A percentile compares a stretch with the other conserved stretches of the same genome.
Conservation (phyloP, 2,888 invertebrate species). For the Noctua janthina region DNA sequence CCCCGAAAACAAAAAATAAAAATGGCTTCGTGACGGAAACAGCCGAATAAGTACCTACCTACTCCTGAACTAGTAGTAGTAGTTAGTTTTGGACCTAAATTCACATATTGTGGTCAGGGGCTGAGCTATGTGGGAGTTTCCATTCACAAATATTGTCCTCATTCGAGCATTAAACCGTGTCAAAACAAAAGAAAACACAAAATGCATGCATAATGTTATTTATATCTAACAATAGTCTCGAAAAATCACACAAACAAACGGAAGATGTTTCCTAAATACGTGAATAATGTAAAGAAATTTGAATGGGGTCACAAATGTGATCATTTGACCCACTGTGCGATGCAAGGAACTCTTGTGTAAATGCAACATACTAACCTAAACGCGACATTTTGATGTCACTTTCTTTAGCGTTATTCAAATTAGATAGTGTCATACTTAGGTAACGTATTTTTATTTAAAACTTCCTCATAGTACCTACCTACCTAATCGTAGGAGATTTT, state of each 20-base stretch:
- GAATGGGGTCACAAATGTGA: constrained; percentile 54
- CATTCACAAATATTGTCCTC: background rate
- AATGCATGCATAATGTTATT: constrained; percentile 12
- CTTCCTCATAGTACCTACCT: background rate
- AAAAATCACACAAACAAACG: constrained; percentile 12
- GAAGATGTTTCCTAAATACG: constrained; percentile 16
- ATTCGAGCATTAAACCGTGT: constrained; percentile 6
- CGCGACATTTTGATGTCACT: constrained; percentile 23
- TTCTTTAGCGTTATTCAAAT: constrained; percentile 30
- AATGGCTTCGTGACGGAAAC: background rate
- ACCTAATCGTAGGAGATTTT: background rate
- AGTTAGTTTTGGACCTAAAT: background rate
- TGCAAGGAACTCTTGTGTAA: constrained; percentile 49
- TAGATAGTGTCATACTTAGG: background rate
- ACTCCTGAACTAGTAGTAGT: background rate
- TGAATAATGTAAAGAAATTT: constrained; percentile 25
- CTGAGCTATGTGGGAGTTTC: background rate
- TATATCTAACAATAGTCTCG: constrained; percentile 25
- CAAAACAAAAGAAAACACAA: constrained; percentile 17
- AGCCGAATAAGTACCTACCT: background rate
- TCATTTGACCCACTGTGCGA: constrained; percentile 37
- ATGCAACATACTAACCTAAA: constrained; percentile 47
- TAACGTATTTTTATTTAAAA: background rate
- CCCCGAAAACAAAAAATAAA: no score
- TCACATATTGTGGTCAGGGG: background rate